These are phyloP conservation scores for Euproctis similis DNA, from an alignment of 2,888 invertebrate species.

Conservation along the genomic window DNA sequence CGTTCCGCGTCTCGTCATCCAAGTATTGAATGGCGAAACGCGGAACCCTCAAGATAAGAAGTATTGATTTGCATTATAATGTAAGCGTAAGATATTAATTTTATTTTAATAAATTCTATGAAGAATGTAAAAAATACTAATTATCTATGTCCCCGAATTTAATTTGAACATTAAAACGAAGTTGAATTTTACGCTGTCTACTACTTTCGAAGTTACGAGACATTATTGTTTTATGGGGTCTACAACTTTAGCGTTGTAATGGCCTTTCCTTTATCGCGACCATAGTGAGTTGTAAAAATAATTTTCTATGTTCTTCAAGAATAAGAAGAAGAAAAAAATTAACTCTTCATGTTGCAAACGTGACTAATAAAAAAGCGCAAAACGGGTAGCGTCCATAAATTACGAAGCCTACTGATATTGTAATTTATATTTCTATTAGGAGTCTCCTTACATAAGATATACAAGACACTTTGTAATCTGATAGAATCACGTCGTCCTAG, in stretches of 20 bases:
- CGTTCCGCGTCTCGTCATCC: too few relatives aligned
- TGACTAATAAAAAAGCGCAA: slow-evolving; percentile 63
- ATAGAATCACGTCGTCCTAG: too few relatives aligned
- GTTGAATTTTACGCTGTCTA: slow-evolving; percentile 25
- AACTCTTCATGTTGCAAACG: slow-evolving; percentile 52
- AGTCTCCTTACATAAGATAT: slow-evolving; percentile 30
- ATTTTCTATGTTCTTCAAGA: slow-evolving; percentile 29
- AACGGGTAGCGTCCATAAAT: slow-evolving; percentile 54
- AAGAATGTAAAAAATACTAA: too few relatives aligned
- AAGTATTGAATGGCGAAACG: too few relatives aligned
- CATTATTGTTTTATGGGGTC: slow-evolving; percentile 30
- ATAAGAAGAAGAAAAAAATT: slow-evolving; percentile 36
- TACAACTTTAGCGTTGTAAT: slow-evolving; percentile 26
- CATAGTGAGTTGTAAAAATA: slow-evolving; percentile 15
- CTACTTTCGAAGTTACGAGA: slow-evolving; percentile 21
- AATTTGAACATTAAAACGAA: slow-evolving; percentile 19
- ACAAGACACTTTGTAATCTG: slow-evolving; percentile 10
- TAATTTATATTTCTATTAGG: slow-evolving; percentile 66
- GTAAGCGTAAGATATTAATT: too few relatives aligned
- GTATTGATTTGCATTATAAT: too few relatives aligned
- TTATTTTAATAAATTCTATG: too few relatives aligned
- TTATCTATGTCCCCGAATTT: slow-evolving; percentile 2
- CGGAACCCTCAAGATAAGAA: too few relatives aligned
- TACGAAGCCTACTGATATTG: slow-evolving; percentile 38
- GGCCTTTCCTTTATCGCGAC: slow-evolving; percentile 21